Conservation (phyloP, 2,888 invertebrate species). For the Emesis russula region DNA sequence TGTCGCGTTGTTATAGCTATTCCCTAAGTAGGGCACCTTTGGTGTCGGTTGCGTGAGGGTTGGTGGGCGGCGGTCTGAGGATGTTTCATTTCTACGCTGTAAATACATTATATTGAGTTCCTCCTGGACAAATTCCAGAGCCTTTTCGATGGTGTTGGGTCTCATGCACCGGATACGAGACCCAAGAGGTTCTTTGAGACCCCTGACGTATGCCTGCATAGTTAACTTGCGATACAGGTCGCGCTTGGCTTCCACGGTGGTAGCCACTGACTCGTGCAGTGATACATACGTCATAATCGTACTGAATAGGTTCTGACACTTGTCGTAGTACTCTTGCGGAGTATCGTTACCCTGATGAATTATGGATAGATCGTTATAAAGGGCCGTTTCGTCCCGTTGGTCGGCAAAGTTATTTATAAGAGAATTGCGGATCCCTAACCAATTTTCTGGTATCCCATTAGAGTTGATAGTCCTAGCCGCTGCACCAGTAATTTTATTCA, state of each 20-base stretch:
- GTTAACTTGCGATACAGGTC: conserved; percentile 66
- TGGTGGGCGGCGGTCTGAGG: conserved; percentile 23
- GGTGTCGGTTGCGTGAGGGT: neutral
- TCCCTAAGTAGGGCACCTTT: neutral
- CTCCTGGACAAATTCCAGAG: conserved; percentile 66
- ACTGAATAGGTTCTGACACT: conserved; percentile 62
- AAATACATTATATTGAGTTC: conserved; percentile 55
- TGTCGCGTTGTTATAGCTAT: neutral
- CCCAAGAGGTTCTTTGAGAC: conserved; percentile 75
- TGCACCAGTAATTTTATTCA: conserved; percentile 81
- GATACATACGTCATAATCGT: conserved; percentile 67
- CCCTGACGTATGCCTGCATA: conserved; percentile 64
- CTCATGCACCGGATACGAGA: conserved; percentile 79
- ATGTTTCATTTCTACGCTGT: conserved; percentile 46
- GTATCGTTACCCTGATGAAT: conserved; percentile 51
- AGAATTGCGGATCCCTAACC: conserved; percentile 72
- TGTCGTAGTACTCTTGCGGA: conserved; percentile 68
- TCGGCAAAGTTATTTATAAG: conserved; percentile 86
- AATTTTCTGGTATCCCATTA: conserved; percentile 77
- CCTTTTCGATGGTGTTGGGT: conserved; percentile 49
- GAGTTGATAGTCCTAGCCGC: conserved; percentile 76
- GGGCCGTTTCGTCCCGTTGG: conserved; percentile 84
- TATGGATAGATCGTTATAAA: conserved; percentile 83
- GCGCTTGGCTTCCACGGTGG: conserved; percentile 64
- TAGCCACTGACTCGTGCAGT: conserved; percentile 47